A percentile compares a stretch with the other conserved stretches of the same genome.
Conservation (phyloP, 2,797 vertebrate species). For the Rhinella marina region DNA sequence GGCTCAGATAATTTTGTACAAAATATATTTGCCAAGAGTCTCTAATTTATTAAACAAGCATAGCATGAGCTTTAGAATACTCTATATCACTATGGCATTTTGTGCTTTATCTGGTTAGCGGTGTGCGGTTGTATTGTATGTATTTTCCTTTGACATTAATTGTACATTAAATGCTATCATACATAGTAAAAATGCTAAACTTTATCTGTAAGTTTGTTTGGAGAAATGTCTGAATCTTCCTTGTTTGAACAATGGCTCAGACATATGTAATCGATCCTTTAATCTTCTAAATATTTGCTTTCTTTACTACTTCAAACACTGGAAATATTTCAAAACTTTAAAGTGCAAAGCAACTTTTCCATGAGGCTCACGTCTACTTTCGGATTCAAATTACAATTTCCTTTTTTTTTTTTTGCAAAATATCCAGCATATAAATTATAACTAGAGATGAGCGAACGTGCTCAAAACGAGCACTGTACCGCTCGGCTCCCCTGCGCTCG, state of each 20-base stretch:
- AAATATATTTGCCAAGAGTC: too few species aligned
- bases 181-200: not conserved
- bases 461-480: too few species aligned
- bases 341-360: not conserved
- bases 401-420: not conserved
- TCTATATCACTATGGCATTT: too few species aligned
- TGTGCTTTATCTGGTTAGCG: too few species aligned
- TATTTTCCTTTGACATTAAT: too few species aligned
- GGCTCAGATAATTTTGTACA: too few species aligned
- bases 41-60: too few species aligned
- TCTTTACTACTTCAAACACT: not conserved
- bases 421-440: not conserved
- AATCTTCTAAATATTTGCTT: conserved; percentile 32
- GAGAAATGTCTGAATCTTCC: not conserved
- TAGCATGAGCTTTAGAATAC: too few species aligned
- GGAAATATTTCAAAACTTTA: conserved; percentile 19
- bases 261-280: conserved; percentile 23
- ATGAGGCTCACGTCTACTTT: not conserved
- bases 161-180: not conserved
- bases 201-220: not conserved
- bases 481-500: too few species aligned
- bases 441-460: too few species aligned
- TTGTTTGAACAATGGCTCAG: conserved; percentile 11
- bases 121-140: too few species aligned
- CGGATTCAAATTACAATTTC: not conserved